These are phyloP conservation scores for Pterobdella sp. DNA, from an alignment of 2,888 invertebrate species.

Conservation along the genomic window DNA sequence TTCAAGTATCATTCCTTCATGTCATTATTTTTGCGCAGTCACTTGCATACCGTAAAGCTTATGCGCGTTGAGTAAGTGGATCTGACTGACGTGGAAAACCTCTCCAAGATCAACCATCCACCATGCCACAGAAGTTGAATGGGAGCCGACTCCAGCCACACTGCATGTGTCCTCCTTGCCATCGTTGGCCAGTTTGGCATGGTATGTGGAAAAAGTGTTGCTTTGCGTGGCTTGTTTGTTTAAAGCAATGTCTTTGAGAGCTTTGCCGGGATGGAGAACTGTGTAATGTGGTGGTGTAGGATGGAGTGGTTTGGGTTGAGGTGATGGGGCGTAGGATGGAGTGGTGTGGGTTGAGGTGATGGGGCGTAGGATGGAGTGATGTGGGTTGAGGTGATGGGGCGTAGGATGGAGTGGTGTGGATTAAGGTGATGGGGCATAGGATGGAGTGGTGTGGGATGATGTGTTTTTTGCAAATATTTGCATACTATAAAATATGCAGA, in stretches of 20 bases:
- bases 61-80: background rate
- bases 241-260: background rate
- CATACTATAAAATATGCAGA: too few relatives aligned
- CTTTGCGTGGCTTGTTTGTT: slow-evolving; percentile 15
- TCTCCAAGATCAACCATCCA: slow-evolving; percentile 19
- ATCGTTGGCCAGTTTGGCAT: slow-evolving; percentile 10
- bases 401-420: too few relatives aligned
- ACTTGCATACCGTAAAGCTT: slow-evolving; percentile 22
- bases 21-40: background rate
- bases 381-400: too few relatives aligned
- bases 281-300: too few relatives aligned
- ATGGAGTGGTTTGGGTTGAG: background rate
- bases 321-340: background rate
- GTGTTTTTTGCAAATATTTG: too few relatives aligned
- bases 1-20: background rate
- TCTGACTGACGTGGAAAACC: background rate
- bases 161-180: slow-evolving; percentile 12
- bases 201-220: slow-evolving; percentile 12
- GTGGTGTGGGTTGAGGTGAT: background rate
- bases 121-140: slow-evolving; percentile 16
- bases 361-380: too few relatives aligned
- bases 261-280: too few relatives aligned
- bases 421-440: too few relatives aligned
- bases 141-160: slow-evolving; percentile 21
- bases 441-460: too few relatives aligned